Evolutionary conservation across 2,797 vertebrate genomes (phyloP).

Genomic region (Knipowitschia caucasica): DNA sequence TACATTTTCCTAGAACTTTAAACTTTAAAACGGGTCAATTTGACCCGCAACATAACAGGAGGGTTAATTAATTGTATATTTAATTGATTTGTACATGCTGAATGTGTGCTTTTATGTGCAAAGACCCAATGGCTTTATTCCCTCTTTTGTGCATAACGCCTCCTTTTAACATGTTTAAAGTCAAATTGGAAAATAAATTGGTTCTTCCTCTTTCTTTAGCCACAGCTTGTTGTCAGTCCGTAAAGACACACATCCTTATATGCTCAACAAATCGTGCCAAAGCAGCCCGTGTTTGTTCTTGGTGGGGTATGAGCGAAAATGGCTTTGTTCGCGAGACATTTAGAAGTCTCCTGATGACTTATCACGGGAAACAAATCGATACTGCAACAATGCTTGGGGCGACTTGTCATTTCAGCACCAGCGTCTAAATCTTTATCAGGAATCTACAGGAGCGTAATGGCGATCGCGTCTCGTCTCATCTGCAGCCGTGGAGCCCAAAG

Average conservation of each 20-base stretch:
- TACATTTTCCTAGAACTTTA: no score
- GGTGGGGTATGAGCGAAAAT: constrained; percentile 36
- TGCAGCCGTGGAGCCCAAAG: constrained; percentile 2
- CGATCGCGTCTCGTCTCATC: neutral
- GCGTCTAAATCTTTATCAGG: constrained; percentile 13
- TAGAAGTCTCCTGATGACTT: constrained; percentile 45
- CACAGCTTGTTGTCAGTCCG: neutral
- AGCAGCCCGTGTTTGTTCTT: constrained; percentile 26
- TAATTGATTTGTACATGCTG: no score
- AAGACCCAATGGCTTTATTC: no score
- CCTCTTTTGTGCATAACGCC: no score
- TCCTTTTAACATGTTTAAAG: no score
- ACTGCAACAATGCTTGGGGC: constrained; percentile 7
- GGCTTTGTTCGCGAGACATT: constrained; percentile 41
- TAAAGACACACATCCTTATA: neutral
- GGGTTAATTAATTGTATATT: no score
- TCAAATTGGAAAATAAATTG: no score
- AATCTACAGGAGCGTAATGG: constrained; percentile 8
- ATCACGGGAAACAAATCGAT: constrained; percentile 37
- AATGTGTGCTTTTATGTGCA: no score
- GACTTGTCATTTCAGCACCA: constrained; percentile 27
- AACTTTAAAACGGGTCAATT: no score
- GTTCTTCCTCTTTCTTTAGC: no score
- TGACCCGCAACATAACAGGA: no score
- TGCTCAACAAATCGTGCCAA: constrained; percentile 18